These are phyloP conservation scores for Struthio camelus DNA, from an alignment of 2,113 vertebrate genomes.

Conservation along the genomic window DNA sequence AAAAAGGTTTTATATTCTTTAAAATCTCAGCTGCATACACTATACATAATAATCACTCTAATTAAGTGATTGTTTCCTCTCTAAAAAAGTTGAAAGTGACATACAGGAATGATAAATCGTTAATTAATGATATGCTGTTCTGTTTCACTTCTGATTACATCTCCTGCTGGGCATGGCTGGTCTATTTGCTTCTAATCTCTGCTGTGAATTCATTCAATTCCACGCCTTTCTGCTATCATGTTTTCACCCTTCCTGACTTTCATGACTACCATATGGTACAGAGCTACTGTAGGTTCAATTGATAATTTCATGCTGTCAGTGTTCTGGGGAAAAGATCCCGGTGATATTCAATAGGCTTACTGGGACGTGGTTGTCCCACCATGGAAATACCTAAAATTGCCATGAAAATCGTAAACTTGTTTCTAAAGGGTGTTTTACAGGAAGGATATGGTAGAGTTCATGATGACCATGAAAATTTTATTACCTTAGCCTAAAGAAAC, in stretches of 20 bases:
- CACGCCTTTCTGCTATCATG: neutral
- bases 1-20: constrained; percentile 30
- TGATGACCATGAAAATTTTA: constrained; percentile 17
- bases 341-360: neutral
- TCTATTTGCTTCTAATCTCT: constrained; percentile 40
- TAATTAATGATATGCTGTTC: constrained; percentile 62
- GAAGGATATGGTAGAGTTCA: neutral
- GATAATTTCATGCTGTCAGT: constrained; percentile 28
- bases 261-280: neutral
- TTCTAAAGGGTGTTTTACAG: constrained; percentile 15
- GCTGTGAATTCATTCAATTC: constrained; percentile 41
- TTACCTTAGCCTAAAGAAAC: constrained; percentile 27
- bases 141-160: constrained; percentile 61
- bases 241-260: constrained; percentile 54
- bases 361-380: neutral
- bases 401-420: constrained; percentile 7
- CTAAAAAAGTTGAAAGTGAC: constrained; percentile 24
- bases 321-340: neutral
- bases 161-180: constrained; percentile 50
- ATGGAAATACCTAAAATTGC: constrained; percentile 44
- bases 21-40: constrained; percentile 17
- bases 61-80: constrained; percentile 63
- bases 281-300: neutral
- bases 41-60: constrained; percentile 53
- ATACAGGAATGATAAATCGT: constrained; percentile 46